A percentile compares a stretch with the other conserved stretches of the same genome.
These are phyloP conservation scores for Eremobia ochroleuca DNA, from an alignment of 2,888 invertebrate species.

Conservation along the genomic window DNA sequence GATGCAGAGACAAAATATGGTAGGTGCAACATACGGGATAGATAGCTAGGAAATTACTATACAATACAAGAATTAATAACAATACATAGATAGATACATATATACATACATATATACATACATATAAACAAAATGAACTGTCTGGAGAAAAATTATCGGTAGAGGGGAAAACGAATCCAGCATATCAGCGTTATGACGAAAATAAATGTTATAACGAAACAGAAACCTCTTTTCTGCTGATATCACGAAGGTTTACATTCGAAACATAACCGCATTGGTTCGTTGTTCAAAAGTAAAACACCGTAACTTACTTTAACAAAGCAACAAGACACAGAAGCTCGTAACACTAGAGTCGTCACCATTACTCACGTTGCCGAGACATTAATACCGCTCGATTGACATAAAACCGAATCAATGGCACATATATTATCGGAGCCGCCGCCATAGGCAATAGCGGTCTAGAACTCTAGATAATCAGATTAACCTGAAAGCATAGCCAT, in stretches of 20 bases:
- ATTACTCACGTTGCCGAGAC: conserved; percentile 58
- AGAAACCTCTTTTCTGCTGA: neutral
- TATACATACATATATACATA: too few species aligned
- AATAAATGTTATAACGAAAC: neutral
- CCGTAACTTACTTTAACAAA: conserved; percentile 26
- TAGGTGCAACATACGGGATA: too few species aligned
- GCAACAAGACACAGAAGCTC: conserved; percentile 15
- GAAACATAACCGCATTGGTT: neutral
- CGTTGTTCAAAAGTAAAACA: conserved; percentile 13
- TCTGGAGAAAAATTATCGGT: too few species aligned
- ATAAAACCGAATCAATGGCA: conserved; percentile 64
- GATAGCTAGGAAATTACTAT: too few species aligned
- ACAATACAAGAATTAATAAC: too few species aligned
- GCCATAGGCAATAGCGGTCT: conserved; percentile 62
- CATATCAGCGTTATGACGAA: too few species aligned
- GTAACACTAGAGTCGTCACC: conserved; percentile 44
- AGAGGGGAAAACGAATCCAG: too few species aligned
- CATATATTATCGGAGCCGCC: conserved; percentile 55
- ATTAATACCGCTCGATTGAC: conserved; percentile 65
- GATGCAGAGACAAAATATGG: too few species aligned
- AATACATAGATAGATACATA: too few species aligned
- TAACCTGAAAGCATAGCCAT: conserved; percentile 70
- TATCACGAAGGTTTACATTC: neutral
- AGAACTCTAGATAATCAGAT: conserved; percentile 71
- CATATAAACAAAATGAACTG: too few species aligned